Base-by-base conservation (phyloP, 2,888 invertebrate genomes). In the Callinectes sapidus region DNA sequence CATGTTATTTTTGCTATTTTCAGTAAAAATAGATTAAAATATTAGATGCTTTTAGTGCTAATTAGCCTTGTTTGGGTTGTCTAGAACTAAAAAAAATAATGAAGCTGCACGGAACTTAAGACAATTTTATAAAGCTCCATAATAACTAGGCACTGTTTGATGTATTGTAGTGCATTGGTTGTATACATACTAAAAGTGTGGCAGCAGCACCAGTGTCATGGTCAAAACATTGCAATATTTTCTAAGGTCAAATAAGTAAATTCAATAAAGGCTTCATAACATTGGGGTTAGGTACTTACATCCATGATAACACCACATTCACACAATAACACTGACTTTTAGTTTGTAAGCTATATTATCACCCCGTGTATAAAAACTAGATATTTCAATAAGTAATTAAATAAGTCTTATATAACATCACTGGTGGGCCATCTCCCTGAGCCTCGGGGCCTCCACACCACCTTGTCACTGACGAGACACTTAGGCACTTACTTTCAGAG, bases 381-480 rank as follows among this genome's bases (percentile, higher is more conserved):
- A 71, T 10, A 71, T 71, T 71, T 71, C 71, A 71, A 28, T 71
- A 71, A 71, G 71, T 71, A 71, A 71, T 71, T 71, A 71, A 71
- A 71, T 71, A 71, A 71, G n/a, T 71, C 71, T 71, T 71, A 71
- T 71, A 13, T 71, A 71, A 71, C n/a, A 28, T 71, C 71, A 71
- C 71, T 71, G n/a, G 71, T 71, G 71, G 28, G 71, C n/a, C 28
- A 28, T 71, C 71, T 28, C n/a, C 71, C 71, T 8, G 71, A 71
- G 71, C 28, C 71, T 71, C 10, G n/a, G 71, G 28, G 28, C 28
- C 71, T n/a, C 28, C 23, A 71, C 71, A 71, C 23, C 8, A 48
- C 8, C 48, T 48, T 10, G 28, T 28, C 71, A 8, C 28, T 71
- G 28, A 71, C 5, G 28, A 71, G 71, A n/a, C 71, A 28, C n/a